These are phyloP conservation scores for Anorthoa munda DNA, from an alignment of 2,888 invertebrate species.

Conservation along the genomic window DNA sequence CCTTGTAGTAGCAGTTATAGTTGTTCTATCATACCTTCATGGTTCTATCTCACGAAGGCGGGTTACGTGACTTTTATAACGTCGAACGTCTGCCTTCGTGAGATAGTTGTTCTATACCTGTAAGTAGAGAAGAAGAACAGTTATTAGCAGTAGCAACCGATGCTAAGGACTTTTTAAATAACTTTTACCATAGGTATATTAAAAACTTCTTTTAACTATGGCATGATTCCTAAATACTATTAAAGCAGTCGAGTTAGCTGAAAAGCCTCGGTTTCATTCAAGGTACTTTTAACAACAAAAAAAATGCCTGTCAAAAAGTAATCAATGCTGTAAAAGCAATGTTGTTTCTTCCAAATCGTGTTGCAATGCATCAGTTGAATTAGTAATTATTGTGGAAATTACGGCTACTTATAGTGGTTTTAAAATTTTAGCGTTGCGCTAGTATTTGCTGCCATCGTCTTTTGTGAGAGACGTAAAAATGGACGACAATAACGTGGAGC, in stretches of 20 bases:
- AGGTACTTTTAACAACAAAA: background rate
- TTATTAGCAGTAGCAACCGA: background rate
- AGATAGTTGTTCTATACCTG: too few species aligned
- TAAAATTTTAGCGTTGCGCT: conserved; percentile 4
- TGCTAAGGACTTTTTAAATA: background rate
- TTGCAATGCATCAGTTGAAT: conserved; percentile 12
- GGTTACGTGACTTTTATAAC: too few species aligned
- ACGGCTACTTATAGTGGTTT: background rate
- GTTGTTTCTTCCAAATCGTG: conserved; percentile 34
- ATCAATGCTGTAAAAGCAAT: conserved; percentile 29
- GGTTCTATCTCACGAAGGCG: too few species aligned
- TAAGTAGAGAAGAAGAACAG: background rate
- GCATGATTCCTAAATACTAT: too few species aligned
- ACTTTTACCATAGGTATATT: too few species aligned
- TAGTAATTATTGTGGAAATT: conserved; percentile 1
- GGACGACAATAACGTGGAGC: conserved; percentile 90
- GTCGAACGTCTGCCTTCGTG: too few species aligned
- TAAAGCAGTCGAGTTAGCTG: background rate
- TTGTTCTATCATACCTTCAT: too few species aligned
- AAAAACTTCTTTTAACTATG: too few species aligned
- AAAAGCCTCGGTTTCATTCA: conserved; percentile 17
- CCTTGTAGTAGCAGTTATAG: too few species aligned
- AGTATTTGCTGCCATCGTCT: background rate
- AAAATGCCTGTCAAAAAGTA: conserved; percentile 31
- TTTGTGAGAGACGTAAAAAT: conserved; percentile 77